Evolutionary conservation across 1,140 invertebrate genomes (phyloP), one percentile per base, ranked within the genome.

Genomic region (Cyrtorhinus lividipennis): DNA sequence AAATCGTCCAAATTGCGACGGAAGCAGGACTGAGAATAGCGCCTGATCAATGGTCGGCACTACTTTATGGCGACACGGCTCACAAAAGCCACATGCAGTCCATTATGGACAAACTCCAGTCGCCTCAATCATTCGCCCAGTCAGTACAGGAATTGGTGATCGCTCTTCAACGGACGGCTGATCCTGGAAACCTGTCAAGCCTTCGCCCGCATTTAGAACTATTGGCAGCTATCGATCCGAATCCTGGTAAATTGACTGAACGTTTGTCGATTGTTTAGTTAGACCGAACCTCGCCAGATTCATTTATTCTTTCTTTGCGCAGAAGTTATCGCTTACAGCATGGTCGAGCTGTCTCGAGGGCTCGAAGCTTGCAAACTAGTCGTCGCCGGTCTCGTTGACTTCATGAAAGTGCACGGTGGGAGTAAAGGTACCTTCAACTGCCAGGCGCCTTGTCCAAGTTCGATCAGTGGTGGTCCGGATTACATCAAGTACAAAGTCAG

Each of bases 81-180:
- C 95, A 98, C 71, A 98, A 98, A 73, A 95, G 92, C 20, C 93
- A 98, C 71, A 98, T 99, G 95, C 95, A 99, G 75, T 95, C 92
- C 69, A 98, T 98, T 63, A 96, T 98, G 69, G 86, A 91, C 68
- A 91, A 95, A 77, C 74, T 95, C 26, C 92, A 95, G 76, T 95
- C 90, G 15, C 91, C 91, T 0, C 87, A 91, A 67, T 90, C 88
- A 1, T 94, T 95, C 74, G 83, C 86, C 1, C 88, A 92, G 73
- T 89, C 87, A 45, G 86, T 95, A 1, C 90, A 93, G 72, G 93
- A 97, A 73, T 73, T 97, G 63, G 84, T 95, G 22, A 92, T 95
- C 65, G 92, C 90, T 0, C 75, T 96, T 63, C 92, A 96, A 72
- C 79, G 92, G 65, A 94, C 90, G 3, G 86, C 87, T 0, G 92